A percentile compares a stretch with the other conserved stretches of the same genome.
These are phyloP conservation scores for Amia ocellicauda DNA, from an alignment of 2,113 vertebrate species.

Conservation along the genomic window DNA sequence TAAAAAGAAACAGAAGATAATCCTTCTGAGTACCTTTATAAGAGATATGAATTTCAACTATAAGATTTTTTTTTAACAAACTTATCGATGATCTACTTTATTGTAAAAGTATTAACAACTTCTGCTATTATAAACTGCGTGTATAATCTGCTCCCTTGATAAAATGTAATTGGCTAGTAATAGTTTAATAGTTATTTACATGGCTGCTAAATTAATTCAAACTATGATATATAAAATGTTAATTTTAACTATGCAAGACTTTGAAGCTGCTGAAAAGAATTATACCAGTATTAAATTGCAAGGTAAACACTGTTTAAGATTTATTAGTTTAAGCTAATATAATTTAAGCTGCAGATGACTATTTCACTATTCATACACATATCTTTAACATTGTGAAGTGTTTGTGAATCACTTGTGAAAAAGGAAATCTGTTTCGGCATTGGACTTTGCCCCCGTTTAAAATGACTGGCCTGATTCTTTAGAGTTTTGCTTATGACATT, in stretches of 20 bases:
- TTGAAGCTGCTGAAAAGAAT: constrained; percentile 44
- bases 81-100: too few relatives aligned
- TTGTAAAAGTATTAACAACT: too few relatives aligned
- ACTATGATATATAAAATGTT: constrained; percentile 26
- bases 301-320: constrained; percentile 29
- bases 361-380: too few relatives aligned
- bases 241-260: constrained; percentile 43
- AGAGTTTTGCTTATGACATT: background rate
- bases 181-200: constrained; percentile 24
- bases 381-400: background rate
- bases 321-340: too few relatives aligned
- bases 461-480: background rate
- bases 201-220: constrained; percentile 40
- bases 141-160: constrained; percentile 7
- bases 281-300: constrained; percentile 40
- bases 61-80: too few relatives aligned
- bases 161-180: constrained; percentile 6
- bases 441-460: background rate
- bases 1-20: background rate
- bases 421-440: background rate
- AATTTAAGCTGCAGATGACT: too few relatives aligned
- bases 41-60: background rate
- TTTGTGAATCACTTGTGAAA: background rate
- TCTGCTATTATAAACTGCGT: constrained; percentile 1
- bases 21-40: background rate